These are phyloP conservation scores for Lytechinus pictus DNA, from an alignment of 35 echinoderm and acorn worm species.

Conservation along the genomic window DNA sequence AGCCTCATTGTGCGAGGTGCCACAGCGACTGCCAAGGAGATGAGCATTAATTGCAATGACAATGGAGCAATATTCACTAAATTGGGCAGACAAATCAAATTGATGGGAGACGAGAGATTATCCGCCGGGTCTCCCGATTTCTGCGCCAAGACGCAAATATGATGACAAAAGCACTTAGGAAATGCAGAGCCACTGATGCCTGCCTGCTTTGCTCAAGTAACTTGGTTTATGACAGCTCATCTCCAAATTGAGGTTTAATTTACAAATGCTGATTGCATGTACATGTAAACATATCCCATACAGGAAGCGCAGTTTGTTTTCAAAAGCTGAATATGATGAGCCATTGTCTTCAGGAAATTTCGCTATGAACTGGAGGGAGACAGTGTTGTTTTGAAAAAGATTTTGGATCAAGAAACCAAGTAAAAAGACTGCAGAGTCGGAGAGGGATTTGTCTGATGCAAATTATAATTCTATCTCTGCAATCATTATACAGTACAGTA, in stretches of 20 bases:
- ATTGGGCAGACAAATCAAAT: constrained; percentile 45
- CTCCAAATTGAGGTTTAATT: constrained; percentile 12
- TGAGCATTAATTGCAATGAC: constrained; percentile 39
- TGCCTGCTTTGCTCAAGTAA: not conserved
- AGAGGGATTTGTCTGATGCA: not conserved
- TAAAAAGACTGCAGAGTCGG: not conserved
- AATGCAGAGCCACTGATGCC: not conserved
- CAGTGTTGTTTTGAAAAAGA: not conserved
- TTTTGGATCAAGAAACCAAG: not conserved
- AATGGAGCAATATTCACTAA: constrained; percentile 31
- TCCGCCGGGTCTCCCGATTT: constrained; percentile 17
- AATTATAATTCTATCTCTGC: not conserved
- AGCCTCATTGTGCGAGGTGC: not conserved
- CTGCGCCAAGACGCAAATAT: constrained; percentile 5
- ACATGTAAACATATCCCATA: not conserved
- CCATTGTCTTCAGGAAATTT: not conserved
- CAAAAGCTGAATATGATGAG: not conserved
- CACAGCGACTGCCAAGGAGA: not conserved
- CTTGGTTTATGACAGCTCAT: not conserved
- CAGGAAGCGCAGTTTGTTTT: not conserved
- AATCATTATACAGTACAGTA: no score
- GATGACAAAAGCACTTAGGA: constrained; percentile 45
- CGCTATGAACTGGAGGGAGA: not conserved
- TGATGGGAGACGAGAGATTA: constrained; percentile 38
- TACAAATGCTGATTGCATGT: not conserved